Base-by-base conservation (phyloP, 2,888 invertebrate genomes). In the Scotopteryx bipunctaria region DNA sequence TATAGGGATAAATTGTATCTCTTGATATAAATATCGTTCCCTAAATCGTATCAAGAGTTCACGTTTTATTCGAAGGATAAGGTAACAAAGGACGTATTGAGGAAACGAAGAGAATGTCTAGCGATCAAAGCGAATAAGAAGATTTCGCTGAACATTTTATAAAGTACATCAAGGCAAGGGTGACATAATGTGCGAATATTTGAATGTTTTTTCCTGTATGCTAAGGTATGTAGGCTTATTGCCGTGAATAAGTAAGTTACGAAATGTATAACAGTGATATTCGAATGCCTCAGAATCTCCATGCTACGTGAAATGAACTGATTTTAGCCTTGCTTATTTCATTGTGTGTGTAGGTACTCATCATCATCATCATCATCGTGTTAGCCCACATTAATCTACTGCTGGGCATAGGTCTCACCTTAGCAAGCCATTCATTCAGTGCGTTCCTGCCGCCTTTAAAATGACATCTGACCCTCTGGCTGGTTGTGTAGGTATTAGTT, bases 141-240 rank as follows among this genome's bases (percentile, higher is more conserved):
- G 62, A 71, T 64, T 69, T 57, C 51, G 46, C 44, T 58, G 55
- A 59, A 64, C 57, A 53, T 66, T 67, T 59, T 67, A 62, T 65
- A 65, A 63, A 57, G 61, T 61, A 59, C 45, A 62, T 53, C 47
- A 62, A 35, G 57, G 50, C 47, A 62, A 35, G 57, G 50, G 57
- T 63, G 66, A 69, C 67, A 64, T 69, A 62, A 71, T 57, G 45
- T 52, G 51, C 45, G 54, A 51, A 45, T 52, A 35, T 29, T 40
- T 27, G 19, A 38, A 32, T 43, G 23, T 8, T 16, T 40, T 32
- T 41, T 36, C 11, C 19, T 19, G 5, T 5, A 8, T 32, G 17
- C 13, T 14, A 21, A 8, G 13, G 5, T 31, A 31, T 27, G 11
- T 27, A 3, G 8, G 14, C 14, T 9, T 35, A 17, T 1, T 25